Conservation (phyloP, 2,113 vertebrate genomes). For the Ammodytes dubius region DNA sequence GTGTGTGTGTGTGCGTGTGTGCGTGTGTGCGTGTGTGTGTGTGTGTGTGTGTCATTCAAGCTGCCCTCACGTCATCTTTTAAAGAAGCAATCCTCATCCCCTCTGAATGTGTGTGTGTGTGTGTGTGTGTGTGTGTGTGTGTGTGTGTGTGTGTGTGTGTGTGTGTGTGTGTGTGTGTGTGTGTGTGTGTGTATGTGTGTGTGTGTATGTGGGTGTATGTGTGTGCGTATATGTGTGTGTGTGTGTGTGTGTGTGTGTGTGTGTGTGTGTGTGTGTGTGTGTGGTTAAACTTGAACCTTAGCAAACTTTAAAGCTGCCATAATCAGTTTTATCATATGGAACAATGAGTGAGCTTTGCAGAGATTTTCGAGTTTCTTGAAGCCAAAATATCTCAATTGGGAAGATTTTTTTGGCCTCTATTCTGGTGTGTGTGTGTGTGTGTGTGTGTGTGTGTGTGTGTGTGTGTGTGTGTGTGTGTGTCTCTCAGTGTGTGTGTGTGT, state of each 20-base stretch:
- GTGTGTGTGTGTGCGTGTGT: no score
- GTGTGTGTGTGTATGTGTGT: no score
- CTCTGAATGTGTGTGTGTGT: not conserved
- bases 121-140: no score
- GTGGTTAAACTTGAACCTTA: not conserved
- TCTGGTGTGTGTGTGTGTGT: conserved; percentile 7
- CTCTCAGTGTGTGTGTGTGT: not conserved
- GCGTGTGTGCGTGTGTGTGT: no score
- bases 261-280: no score
- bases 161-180: no score
- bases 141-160: no score
- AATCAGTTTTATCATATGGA: not conserved
- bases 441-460: conserved; percentile 6
- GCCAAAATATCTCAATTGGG: no score
- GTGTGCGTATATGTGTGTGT: no score
- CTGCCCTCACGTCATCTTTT: conserved; percentile 36
- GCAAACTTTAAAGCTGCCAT: not conserved
- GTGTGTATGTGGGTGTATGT: no score
- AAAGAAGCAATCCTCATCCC: conserved; percentile 12
- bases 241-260: no score
- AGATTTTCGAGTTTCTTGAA: no score
- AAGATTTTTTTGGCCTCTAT: not conserved
- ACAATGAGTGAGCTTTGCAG: not conserved
- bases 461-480: conserved; percentile 1
- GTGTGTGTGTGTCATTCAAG: conserved; percentile 6